These are phyloP conservation scores for Alectura lathami DNA, from an alignment of 2,113 vertebrate species.

Conservation along the genomic window DNA sequence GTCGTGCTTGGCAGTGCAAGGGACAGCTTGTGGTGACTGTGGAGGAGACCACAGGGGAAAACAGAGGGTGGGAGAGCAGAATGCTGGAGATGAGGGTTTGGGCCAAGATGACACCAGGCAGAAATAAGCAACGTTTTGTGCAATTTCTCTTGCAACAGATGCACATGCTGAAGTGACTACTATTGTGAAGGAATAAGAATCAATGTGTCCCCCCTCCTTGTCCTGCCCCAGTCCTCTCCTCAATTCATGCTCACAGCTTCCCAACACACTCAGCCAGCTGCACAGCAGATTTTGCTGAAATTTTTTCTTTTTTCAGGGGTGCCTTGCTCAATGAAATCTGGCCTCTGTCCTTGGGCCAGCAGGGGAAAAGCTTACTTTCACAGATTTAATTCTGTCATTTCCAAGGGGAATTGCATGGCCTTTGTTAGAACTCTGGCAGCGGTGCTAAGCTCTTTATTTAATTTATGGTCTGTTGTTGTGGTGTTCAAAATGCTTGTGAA, in stretches of 20 bases:
- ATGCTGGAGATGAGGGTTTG: background rate
- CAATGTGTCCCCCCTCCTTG: background rate
- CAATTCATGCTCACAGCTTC: background rate
- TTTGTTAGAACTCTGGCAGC: slow-evolving; percentile 36
- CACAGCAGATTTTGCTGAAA: slow-evolving; percentile 33
- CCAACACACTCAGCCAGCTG: slow-evolving; percentile 22
- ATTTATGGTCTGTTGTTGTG: slow-evolving; percentile 45
- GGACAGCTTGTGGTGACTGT: background rate
- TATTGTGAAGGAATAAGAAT: background rate
- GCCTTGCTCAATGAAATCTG: slow-evolving; percentile 54
- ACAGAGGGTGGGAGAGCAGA: background rate
- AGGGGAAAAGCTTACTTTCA: slow-evolving; percentile 46
- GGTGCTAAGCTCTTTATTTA: slow-evolving; percentile 19
- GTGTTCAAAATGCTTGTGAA: slow-evolving; percentile 36
- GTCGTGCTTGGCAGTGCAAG: background rate
- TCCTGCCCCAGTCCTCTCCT: background rate
- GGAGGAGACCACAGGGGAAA: background rate
- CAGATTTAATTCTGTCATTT: slow-evolving; percentile 33
- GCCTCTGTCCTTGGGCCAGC: background rate
- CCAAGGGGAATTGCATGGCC: background rate
- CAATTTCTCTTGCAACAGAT: background rate
- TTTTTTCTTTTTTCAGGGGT: slow-evolving; percentile 11
- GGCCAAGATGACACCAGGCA: background rate
- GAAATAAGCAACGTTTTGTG: background rate
- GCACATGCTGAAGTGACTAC: background rate